phyloP scores from a whole-genome alignment of 2,113 vertebrate genomes.

The Urocitellus parryii region DNA sequence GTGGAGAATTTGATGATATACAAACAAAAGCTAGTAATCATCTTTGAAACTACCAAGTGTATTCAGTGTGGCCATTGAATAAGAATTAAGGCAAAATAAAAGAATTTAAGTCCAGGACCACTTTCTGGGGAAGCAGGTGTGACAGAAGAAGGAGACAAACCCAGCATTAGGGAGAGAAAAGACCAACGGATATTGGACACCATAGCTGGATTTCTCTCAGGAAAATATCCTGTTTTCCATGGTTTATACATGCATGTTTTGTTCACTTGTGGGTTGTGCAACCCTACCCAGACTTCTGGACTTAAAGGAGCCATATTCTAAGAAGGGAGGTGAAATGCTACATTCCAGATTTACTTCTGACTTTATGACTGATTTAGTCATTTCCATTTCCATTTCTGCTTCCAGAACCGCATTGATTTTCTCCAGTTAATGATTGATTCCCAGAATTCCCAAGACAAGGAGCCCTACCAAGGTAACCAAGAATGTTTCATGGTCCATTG shows the following conservation, averaged over 20 bases:
- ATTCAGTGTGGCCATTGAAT: not conserved
- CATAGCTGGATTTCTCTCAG: not conserved
- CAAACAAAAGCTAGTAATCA: not conserved
- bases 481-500: too few relatives aligned
- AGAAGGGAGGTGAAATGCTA: not conserved
- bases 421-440: conserved; percentile 93
- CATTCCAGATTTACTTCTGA: not conserved
- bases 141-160: not conserved
- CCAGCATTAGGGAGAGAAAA: not conserved
- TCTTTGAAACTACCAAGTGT: not conserved
- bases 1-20: not conserved
- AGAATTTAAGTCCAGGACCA: not conserved
- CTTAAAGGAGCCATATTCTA: not conserved
- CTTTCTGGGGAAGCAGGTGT: not conserved
- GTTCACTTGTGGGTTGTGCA: not conserved
- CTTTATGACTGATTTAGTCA: not conserved
- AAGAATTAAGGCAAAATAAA: not conserved
- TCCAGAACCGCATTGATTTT: conserved; percentile 90
- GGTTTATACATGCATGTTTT: not conserved
- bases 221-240: not conserved
- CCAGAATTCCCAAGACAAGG: conserved; percentile 80
- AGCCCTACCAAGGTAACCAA: conserved; percentile 80
- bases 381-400: conserved; percentile 22
- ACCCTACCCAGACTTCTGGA: not conserved
- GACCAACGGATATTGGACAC: not conserved